Evolutionary conservation across 2,888 invertebrate species (phyloP).

Genomic region (Meiosimyza platycephala): DNA sequence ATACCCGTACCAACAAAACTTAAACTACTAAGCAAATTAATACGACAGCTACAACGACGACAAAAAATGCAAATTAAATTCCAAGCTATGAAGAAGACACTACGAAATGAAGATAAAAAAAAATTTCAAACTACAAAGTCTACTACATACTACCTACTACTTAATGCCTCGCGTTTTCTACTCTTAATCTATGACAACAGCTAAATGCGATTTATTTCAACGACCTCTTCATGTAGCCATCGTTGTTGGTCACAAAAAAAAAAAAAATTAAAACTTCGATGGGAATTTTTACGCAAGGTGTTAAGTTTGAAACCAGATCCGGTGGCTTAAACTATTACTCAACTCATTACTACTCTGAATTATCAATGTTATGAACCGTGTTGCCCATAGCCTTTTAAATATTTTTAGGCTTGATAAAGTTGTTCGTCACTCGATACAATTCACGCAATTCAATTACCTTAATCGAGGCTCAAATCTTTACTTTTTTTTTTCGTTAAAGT

Average conservation of each 20-base stretch:
- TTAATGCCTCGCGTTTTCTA: not conserved
- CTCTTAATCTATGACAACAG: not conserved
- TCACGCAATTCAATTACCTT: no score
- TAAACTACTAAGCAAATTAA: not conserved
- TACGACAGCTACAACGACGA: not conserved
- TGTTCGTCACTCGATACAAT: no score
- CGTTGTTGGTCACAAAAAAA: not conserved
- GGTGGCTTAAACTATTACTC: no score
- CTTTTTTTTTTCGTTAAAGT: no score
- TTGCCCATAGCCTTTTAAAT: no score
- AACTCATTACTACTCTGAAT: no score
- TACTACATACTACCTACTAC: not conserved
- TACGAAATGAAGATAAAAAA: no score
- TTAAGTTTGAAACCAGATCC: not conserved
- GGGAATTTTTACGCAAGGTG: not conserved
- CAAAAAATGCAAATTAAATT: conserved; percentile 1
- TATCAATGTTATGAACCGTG: no score
- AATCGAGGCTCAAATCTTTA: no score
- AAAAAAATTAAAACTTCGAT: not conserved
- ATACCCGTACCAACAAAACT: not conserved
- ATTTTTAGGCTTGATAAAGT: no score
- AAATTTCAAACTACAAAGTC: not conserved
- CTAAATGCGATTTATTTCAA: conserved; percentile 5
- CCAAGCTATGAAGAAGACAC: no score
- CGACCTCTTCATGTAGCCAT: not conserved